Evolutionary conservation across 2,888 invertebrate species (phyloP), one percentile per base, ranked within the genome.

Genomic region (Noctua janthina): DNA sequence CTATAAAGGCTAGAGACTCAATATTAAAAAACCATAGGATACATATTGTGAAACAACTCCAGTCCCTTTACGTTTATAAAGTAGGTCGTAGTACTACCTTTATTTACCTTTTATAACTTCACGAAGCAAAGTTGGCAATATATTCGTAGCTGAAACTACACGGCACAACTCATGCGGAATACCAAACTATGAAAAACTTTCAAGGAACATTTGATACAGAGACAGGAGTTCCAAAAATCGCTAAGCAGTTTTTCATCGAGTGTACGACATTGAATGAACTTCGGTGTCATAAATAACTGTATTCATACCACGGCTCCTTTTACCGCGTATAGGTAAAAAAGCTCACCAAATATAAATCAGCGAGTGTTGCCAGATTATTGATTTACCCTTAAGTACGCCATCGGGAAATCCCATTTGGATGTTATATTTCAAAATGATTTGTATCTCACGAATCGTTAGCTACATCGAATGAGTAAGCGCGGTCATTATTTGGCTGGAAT

Each of bases 311-410:
- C 92, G 91, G 84, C 89, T 88, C 87, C 89, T 90, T 92, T 91
- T 90, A 90, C 86, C 82, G 78, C 87, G 77, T 87, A 80, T 88
- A 89, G 88, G 91, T 92, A 92, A 91, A 93, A 39, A 91, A 88
- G 90, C 87, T 86, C 88, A 86, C 86, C 89, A 91, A 91, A 91
- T 90, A 93, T 94, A 94, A 94, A 94, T 93, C 94, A 91, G 81
- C 75, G 85, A 83, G 84, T 89, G 90, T 87, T 90, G 88, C 85
- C 89, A 90, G 87, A 88, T 88, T 86, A 89, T 90, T 89, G 89
- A 90, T 89, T 89, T 86, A 86, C 82, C 89, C 87, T 74, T 90
- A 88, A 86, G 86, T 89, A 84, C 73, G 81, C 90, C 87, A 87
- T 78, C 76, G 83, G 87, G 82, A 87, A 88, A 90, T 87, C 51